Evolutionary conservation across 1,140 invertebrate species (phyloP).

Genomic region (Brachionus rubens): DNA sequence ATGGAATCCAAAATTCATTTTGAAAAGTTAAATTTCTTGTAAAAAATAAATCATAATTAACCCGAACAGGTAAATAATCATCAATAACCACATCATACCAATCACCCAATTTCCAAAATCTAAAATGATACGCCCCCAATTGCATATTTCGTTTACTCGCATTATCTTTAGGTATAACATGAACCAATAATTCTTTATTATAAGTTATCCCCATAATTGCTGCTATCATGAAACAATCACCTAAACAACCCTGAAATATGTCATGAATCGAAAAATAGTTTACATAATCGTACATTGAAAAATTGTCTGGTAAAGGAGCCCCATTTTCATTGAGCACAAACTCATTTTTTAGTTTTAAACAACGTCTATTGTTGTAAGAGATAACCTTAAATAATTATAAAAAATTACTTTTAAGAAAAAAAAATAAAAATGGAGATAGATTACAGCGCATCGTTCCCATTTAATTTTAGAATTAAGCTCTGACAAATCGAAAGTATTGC

Average conservation of each 20-base stretch:
- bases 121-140: conserved; percentile 64
- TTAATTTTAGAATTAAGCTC: neutral
- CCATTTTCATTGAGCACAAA: conserved; percentile 37
- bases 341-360: conserved; percentile 21
- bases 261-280: conserved; percentile 45
- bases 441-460: conserved; percentile 24
- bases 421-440: neutral
- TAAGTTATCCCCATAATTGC: conserved; percentile 36
- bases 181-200: conserved; percentile 26
- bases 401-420: neutral
- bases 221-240: conserved; percentile 45
- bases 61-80: conserved; percentile 69
- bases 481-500: conserved; percentile 1
- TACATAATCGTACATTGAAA: conserved; percentile 20
- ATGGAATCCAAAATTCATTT: conserved; percentile 45
- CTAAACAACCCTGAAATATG: conserved; percentile 34
- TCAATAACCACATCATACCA: conserved; percentile 74
- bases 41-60: conserved; percentile 26
- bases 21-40: conserved; percentile 39
- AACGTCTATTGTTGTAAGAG: neutral
- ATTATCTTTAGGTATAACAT: conserved; percentile 40
- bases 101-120: conserved; percentile 73
- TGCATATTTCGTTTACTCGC: conserved; percentile 13
- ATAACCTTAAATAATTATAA: neutral
- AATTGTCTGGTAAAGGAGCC: neutral